Evolutionary conservation across 1,140 invertebrate genomes (phyloP), one percentile per base, ranked within the genome.

Genomic region (Asbolus verrucosus): DNA sequence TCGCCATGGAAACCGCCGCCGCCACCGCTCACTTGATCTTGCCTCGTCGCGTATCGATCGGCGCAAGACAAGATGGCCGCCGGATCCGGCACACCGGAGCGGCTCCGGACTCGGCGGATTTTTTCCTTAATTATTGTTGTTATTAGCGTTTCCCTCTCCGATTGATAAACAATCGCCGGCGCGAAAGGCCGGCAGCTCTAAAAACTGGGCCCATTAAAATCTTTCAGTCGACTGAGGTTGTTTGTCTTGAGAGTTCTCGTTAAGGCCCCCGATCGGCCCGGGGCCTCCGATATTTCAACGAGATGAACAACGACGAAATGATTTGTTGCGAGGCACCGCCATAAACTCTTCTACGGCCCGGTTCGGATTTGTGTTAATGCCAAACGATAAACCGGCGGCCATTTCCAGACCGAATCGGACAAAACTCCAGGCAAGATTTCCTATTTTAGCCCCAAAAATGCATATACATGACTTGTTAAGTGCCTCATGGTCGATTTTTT

Each of bases 171-270:
- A 74, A 75, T 73, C 73, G 66, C 50, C 69, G 68, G 60, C 54
- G 68, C 67, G 69, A 73, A 59, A 65, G 65, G 71, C 76, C 74
- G 73, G 43, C 59, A 74, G 76, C 74, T 50, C 65, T 73, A 78
- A 78, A 76, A 78, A 78, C 75, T 75, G 75, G 76, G 72, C 67
- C 76, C 70, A 78, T 78, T 78, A 78, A 78, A 78, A 78, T 78
- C 75, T 76, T 76, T 78, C 76, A 78, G 73, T 78, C 73, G 60
- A 72, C 59, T 78, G 73, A 75, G 69, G 75, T 76, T 76, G 76
- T 77, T 76, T 76, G 73, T 76, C 73, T 77, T 78, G 68, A 73
- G 71, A 63, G 39, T 31, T 54, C 54, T 69, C 46, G 71, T 65
- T 71, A 63, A 68, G 59, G 46, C 69, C 68, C 50, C 65, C 39